Evolutionary conservation across 2,113 vertebrate species (phyloP).

Genomic region (Neodon shergylaensis): DNA sequence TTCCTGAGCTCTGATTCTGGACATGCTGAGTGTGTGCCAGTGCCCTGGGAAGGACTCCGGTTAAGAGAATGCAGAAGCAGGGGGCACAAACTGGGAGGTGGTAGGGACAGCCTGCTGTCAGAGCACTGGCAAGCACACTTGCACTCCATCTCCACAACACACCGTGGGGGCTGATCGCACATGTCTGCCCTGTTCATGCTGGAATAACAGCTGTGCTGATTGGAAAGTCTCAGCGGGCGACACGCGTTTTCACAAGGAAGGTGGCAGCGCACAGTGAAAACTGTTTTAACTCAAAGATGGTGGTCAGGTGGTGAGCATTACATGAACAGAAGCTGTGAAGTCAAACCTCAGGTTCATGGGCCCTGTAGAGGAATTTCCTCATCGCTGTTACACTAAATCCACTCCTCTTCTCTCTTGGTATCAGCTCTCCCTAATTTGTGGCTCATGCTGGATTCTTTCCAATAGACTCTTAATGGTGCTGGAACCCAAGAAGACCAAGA

Average conservation of each 20-base stretch:
- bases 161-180: fast-evolving
- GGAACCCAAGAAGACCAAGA: not conserved
- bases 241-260: not conserved
- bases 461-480: not conserved
- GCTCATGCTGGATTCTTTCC: not conserved
- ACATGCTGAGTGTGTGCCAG: not conserved
- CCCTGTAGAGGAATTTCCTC: not conserved
- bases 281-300: not conserved
- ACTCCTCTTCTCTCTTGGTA: not conserved
- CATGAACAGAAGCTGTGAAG: not conserved
- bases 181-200: not conserved
- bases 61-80: not conserved
- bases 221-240: not conserved
- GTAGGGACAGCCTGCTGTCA: not conserved
- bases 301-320: not conserved
- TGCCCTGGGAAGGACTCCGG: not conserved
- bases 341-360: not conserved
- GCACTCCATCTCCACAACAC: not conserved
- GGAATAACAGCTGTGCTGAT: not conserved
- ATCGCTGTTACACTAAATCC: not conserved
- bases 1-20: not conserved
- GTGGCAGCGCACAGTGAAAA: not conserved
- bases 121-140: not conserved
- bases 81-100: not conserved
- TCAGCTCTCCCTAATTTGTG: not conserved